A percentile compares a stretch with the other conserved stretches of the same genome.
Evolutionary conservation across 2,797 vertebrate genomes (phyloP).

Genomic region (Neosalanx taihuensis): DNA sequence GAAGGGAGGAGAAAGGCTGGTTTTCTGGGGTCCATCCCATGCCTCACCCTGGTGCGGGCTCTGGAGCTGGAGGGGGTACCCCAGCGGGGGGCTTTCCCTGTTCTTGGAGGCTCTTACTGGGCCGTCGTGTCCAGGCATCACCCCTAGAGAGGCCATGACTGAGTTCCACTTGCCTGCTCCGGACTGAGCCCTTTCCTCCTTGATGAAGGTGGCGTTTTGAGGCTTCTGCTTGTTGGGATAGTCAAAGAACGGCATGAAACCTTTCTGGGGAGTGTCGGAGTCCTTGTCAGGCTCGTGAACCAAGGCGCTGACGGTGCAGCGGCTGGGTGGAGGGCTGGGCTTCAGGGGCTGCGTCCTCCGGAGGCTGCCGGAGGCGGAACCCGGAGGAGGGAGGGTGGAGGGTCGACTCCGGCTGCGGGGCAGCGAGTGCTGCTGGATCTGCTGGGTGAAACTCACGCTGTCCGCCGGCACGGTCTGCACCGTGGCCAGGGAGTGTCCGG

Average conservation of each 20-base stretch:
- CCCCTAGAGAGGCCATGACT: slow-evolving; percentile 74
- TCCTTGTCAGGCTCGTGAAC: slow-evolving; percentile 44
- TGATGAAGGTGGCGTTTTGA: slow-evolving; percentile 54
- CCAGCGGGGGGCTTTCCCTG: slow-evolving; percentile 62
- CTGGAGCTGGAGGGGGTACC: slow-evolving; percentile 66
- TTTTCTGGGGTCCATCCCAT: slow-evolving; percentile 65
- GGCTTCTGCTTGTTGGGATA: slow-evolving; percentile 57
- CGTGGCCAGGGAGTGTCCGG: slow-evolving; percentile 75
- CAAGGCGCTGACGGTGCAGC: slow-evolving; percentile 55
- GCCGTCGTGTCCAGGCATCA: slow-evolving; percentile 70
- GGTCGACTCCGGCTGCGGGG: slow-evolving; percentile 75
- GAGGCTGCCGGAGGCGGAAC: slow-evolving; percentile 58
- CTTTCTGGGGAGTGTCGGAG: slow-evolving; percentile 53
- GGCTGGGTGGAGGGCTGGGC: slow-evolving; percentile 43
- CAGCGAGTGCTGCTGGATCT: slow-evolving; percentile 79
- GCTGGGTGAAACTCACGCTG: slow-evolving; percentile 77
- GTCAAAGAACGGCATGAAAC: slow-evolving; percentile 41
- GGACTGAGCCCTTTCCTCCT: slow-evolving; percentile 47
- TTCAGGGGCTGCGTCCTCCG: slow-evolving; percentile 52
- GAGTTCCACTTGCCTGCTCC: slow-evolving; percentile 68
- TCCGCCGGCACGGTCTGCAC: slow-evolving; percentile 77
- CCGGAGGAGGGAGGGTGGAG: slow-evolving; percentile 67
- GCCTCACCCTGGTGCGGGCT: slow-evolving; percentile 54
- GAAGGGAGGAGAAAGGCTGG: slow-evolving; percentile 55
- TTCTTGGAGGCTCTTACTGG: slow-evolving; percentile 52